phyloP scores from a whole-genome alignment of 2,888 invertebrate species.

The Cinara cedri region DNA sequence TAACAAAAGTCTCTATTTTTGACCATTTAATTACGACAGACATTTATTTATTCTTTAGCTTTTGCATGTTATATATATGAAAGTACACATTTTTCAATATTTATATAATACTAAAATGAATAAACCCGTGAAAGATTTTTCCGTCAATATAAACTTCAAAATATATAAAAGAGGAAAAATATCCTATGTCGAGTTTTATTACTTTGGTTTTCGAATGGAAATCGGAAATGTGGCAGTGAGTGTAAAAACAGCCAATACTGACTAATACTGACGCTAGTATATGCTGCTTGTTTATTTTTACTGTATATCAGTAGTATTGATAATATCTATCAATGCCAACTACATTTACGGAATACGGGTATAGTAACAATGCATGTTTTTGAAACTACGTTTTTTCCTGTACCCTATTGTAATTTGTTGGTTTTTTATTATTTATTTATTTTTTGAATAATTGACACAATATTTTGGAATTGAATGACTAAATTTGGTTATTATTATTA shows the following conservation, averaged over 20 bases:
- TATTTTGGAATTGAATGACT: background rate
- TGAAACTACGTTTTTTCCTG: background rate
- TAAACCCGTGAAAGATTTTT: conserved; percentile 9
- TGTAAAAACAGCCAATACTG: conserved; percentile 10
- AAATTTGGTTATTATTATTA: too few relatives aligned
- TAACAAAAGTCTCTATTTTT: conserved; percentile 33
- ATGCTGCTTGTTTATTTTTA: background rate
- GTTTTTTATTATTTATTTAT: too few relatives aligned
- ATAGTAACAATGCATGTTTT: background rate
- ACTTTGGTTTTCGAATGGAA: conserved; percentile 26
- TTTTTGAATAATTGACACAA: background rate
- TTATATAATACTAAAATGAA: conserved; percentile 26
- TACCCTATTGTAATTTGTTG: background rate
- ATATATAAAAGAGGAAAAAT: conserved; percentile 31
- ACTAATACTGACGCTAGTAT: conserved; percentile 7
- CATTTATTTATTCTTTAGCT: conserved; percentile 29
- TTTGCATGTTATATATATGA: conserved; percentile 1
- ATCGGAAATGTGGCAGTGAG: background rate
- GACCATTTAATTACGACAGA: conserved; percentile 22
- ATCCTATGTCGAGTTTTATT: conserved; percentile 43
- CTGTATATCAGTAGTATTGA: background rate
- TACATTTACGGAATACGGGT: background rate
- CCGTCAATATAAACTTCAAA: conserved; percentile 18
- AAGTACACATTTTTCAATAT: conserved; percentile 17
- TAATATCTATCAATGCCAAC: background rate